These are phyloP conservation scores for Maconellicoccus hirsutus DNA, from an alignment of 1,140 invertebrate genomes.

Conservation along the genomic window DNA sequence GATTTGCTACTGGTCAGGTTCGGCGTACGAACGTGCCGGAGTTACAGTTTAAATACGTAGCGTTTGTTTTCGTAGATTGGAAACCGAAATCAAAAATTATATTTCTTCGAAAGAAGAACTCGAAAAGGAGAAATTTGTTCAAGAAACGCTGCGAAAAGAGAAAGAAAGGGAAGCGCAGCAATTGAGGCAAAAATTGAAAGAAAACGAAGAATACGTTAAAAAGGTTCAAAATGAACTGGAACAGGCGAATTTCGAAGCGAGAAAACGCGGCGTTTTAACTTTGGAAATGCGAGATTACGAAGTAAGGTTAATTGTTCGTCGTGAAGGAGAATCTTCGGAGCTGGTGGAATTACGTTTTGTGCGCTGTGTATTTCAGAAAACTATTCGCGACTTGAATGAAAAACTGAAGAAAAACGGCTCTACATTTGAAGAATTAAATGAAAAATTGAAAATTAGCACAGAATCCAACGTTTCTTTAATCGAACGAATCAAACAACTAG, in stretches of 20 bases:
- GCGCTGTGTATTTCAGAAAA: not conserved
- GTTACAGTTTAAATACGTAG: too few species aligned
- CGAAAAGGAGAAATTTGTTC: conserved; percentile 23
- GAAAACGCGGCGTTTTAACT: not conserved
- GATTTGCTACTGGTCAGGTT: too few species aligned
- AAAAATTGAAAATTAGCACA: not conserved
- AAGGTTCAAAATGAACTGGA: conserved; percentile 33
- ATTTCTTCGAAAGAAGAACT: not conserved
- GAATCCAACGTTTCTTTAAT: not conserved
- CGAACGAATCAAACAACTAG: not conserved
- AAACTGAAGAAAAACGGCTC: not conserved
- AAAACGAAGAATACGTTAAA: conserved; percentile 33
- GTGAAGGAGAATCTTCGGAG: too few species aligned
- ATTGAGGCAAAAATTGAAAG: not conserved
- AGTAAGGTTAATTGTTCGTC: too few species aligned
- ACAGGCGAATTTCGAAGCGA: not conserved
- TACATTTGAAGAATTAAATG: not conserved
- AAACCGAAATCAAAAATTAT: conserved; percentile 10
- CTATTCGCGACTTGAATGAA: not conserved
- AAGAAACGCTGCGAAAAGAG: conserved; percentile 36
- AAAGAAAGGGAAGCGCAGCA: conserved; percentile 29
- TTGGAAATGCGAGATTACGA: not conserved
- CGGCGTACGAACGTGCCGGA: too few species aligned
- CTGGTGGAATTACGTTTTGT: too few species aligned
- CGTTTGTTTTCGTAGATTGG: not conserved